These are phyloP conservation scores for Halyomorpha halys DNA, from an alignment of 1,140 invertebrate species.

Conservation along the genomic window DNA sequence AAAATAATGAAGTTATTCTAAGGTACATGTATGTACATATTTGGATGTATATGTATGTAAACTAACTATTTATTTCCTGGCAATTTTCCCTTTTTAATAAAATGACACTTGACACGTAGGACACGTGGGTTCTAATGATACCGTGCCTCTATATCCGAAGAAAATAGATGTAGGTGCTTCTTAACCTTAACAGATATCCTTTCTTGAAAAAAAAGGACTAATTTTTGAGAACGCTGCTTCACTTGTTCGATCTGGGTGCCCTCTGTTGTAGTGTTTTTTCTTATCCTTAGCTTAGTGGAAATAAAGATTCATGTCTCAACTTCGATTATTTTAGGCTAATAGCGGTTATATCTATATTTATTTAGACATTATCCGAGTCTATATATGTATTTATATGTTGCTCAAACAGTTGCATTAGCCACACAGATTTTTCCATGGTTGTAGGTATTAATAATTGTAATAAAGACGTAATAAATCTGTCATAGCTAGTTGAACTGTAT, in stretches of 20 bases:
- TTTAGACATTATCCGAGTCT: slow-evolving; percentile 4
- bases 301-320: neutral
- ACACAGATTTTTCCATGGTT: neutral
- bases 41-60: slow-evolving; percentile 3
- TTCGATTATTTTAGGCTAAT: neutral
- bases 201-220: neutral
- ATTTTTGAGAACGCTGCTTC: neutral
- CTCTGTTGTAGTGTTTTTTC: neutral
- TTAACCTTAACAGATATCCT: neutral
- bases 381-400: neutral
- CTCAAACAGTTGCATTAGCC: neutral
- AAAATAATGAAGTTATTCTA: slow-evolving; percentile 1
- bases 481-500: neutral
- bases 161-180: neutral
- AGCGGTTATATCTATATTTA: neutral
- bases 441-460: neutral
- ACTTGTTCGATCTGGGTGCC: neutral
- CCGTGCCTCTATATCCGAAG: neutral
- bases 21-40: slow-evolving; percentile 4
- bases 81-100: slow-evolving; percentile 2
- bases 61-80: neutral
- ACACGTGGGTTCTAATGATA: slow-evolving; percentile 6
- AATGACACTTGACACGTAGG: neutral
- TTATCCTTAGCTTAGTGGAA: neutral
- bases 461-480: neutral